phyloP scores from a whole-genome alignment of 2,888 invertebrate genomes.

The Eupeodes latifasciatus region DNA sequence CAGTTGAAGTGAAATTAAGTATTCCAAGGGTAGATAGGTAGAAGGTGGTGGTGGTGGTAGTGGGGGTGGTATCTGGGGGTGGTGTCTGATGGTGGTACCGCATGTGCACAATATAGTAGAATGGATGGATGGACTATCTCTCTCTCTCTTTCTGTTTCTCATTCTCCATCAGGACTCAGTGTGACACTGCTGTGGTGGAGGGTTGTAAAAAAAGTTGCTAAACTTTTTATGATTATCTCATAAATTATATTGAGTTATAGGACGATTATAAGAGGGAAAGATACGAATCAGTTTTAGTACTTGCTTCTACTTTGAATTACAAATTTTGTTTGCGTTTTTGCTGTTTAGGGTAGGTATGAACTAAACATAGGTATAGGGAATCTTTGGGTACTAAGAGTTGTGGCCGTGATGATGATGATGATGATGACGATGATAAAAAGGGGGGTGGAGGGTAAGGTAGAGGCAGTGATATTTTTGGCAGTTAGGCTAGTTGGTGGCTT shows the following conservation, averaged over 20 bases:
- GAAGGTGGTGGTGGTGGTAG: neutral
- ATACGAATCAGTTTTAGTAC: slow-evolving; percentile 71
- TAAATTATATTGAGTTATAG: slow-evolving; percentile 73
- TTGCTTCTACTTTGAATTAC: slow-evolving; percentile 72
- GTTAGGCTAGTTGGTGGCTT: slow-evolving; percentile 27
- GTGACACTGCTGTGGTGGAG: slow-evolving; percentile 10
- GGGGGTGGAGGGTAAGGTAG: neutral
- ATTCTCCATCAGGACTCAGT: too few relatives aligned
- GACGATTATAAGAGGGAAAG: slow-evolving; percentile 67
- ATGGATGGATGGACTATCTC: neutral
- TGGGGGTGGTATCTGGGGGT: neutral
- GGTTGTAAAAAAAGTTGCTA: slow-evolving; percentile 71
- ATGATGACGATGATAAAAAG: neutral
- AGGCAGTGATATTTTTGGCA: slow-evolving; percentile 12
- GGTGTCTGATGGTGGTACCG: neutral
- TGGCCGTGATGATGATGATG: neutral
- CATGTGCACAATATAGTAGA: neutral
- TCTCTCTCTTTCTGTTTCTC: too few relatives aligned
- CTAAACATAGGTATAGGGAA: neutral
- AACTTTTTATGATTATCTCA: slow-evolving; percentile 73
- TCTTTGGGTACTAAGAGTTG: neutral
- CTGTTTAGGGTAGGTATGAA: slow-evolving; percentile 3
- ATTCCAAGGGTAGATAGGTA: slow-evolving; percentile 13
- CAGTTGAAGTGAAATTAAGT: slow-evolving; percentile 65
- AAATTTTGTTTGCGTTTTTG: slow-evolving; percentile 54